Base-by-base conservation (phyloP, 2,113 vertebrate species). In the Asarcornis scutulata region DNA sequence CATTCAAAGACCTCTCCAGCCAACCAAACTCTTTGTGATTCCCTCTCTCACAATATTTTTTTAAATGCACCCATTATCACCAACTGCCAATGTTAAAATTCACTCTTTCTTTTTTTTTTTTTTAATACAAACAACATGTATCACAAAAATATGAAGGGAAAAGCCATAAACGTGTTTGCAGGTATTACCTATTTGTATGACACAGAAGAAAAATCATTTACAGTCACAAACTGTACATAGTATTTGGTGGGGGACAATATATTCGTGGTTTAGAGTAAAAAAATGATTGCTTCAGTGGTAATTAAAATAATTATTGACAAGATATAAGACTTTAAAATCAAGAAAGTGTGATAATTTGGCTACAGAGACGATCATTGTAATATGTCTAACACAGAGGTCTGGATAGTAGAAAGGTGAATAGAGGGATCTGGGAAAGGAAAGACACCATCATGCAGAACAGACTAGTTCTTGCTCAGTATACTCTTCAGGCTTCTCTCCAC, bases 401-500 rank as follows among this genome's bases (percentile, higher is more conserved):
- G 94, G 55, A 95, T 86, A 97, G 92, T 46, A 91, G 94, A 96
- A 94, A 67, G 87, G 92, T 88, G 67, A 94, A 81, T 31, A 85
- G 88, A 90, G 82, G 96, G 95, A 77, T 82, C 34, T 76, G 71
- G 92, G 95, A 81, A 94, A 93, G 86, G 89, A 94, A 89, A 92
- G 83, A 89, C 93, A 96, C 79, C 5, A 5, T 98, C 98, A 98
- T 98, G 98, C 98, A 98, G 96, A 96, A 72, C 84, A 94, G 96
- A 8, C 91, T 98, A 98, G 97, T 98, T 99, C 98, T 99, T 99
- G 97, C 98, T 99, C 94, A 99, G 97, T 98, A 99, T 98, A 96
- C 99, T 99, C 93, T 99, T 98, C 94, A 99, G 98, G 97, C 99
- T 99, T 96, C 99, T 98, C 97, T 99, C 99, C 91, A 99, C 99